phyloP scores from a whole-genome alignment of 2,888 invertebrate genomes.

The Linyphia triangularis region DNA sequence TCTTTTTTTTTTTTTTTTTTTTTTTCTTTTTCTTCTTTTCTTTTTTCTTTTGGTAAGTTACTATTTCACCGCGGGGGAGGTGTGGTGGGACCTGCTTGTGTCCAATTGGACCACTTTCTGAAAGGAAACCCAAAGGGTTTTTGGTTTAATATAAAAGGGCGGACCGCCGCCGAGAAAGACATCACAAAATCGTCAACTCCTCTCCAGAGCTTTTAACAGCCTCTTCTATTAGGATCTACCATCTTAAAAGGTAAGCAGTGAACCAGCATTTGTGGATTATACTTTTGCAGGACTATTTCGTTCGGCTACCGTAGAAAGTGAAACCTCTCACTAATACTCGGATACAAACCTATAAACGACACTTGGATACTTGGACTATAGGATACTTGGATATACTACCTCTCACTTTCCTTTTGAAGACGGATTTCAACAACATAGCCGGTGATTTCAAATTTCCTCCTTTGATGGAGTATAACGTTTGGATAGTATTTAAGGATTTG shows the following conservation, averaged over 20 bases:
- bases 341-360: background rate
- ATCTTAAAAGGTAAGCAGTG: conserved; percentile 38
- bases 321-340: background rate
- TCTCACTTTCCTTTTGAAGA: background rate
- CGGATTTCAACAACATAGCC: too few species aligned
- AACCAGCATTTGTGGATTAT: conserved; percentile 47
- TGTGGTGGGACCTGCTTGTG: conserved; percentile 34
- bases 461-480: too few species aligned
- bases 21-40: conserved; percentile 44
- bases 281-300: background rate
- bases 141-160: conserved; percentile 67
- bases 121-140: conserved; percentile 64
- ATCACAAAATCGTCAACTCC: conserved; percentile 55
- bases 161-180: background rate
- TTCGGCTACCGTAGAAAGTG: background rate
- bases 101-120: conserved; percentile 53
- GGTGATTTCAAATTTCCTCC: too few species aligned
- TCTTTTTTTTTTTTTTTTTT: conserved; percentile 42
- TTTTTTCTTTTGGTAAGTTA: too few species aligned
- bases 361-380: background rate
- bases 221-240: conserved; percentile 31
- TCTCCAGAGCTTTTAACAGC: conserved; percentile 12
- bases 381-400: background rate
- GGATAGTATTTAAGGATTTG: too few species aligned
- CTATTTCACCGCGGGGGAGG: conserved; percentile 65